Base-by-base conservation (phyloP, 2,113 vertebrate genomes). In the Antennarius striatus region DNA sequence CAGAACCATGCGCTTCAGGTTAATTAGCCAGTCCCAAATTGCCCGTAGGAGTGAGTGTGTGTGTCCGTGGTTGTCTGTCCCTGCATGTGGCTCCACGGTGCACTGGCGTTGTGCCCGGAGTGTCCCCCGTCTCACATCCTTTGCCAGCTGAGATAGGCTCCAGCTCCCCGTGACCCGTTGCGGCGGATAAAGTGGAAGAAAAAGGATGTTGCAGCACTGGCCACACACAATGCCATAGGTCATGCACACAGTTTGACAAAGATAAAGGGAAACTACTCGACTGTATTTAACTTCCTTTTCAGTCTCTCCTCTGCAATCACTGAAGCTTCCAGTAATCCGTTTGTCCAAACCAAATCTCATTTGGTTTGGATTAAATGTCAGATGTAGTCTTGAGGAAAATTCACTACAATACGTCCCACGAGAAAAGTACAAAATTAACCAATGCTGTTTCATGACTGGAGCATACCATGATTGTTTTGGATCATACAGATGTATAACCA, bases 331-430 rank as follows among this genome's bases (percentile, higher is more conserved):
- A 68, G 74, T 70, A 68, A 87, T 79, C 63, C 64, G 64, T 75
- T 79, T 77, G 75, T 79, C 57, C 77, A 58, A 22, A 22, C 22
- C 22, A 22, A 22, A 22, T 22, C 22, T 22, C 22, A 36, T 81
- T 87, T 86, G 77, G 79, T 80, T 82, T 51, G 36, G 59, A 62
- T 84, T 84, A 65, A 75, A 57, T 66, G 68, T 75, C 82, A 77
- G 55, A 71, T 43, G 61, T 72, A 76, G 50, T 57, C 46, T 80
- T 10, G 7, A 64, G 63, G 79, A 75, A 79, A 77, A 71, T 73
- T 48, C 29, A 69, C 79, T 81, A 67, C 45, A 63, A 30, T n/a
- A 40, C 66, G 54, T 36, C 32, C 7, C 32, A 36, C 22, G 22
- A 22, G 22, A 22, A 65, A 65, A 57, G 30, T 42, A 36, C 15